Conservation (phyloP, 1,140 invertebrate species). For the Diplogasteroides magnus region DNA sequence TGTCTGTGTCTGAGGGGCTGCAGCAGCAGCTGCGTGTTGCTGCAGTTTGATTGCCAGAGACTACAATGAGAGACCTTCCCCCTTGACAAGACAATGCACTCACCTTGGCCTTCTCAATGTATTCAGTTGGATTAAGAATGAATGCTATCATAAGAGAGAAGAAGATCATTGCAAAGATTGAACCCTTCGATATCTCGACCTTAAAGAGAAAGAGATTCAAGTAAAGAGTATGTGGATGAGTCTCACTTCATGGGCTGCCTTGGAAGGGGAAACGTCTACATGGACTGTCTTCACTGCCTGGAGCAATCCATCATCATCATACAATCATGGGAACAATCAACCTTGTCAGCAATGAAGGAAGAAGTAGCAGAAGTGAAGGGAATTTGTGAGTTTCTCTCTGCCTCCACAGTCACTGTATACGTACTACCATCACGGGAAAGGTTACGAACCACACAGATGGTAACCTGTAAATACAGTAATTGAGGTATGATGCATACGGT, state of each 20-base stretch:
- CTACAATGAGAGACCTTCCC: too few species aligned
- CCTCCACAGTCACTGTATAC: background rate
- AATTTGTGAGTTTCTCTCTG: background rate
- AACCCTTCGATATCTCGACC: background rate
- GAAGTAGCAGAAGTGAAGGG: background rate
- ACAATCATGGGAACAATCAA: too few species aligned
- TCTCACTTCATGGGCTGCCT: background rate
- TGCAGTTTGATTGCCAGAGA: too few species aligned
- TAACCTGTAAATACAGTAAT: background rate
- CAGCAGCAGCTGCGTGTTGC: too few species aligned
- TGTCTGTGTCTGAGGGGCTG: too few species aligned
- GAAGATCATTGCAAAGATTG: background rate
- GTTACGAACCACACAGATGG: background rate
- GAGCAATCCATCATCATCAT: too few species aligned
- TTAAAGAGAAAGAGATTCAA: too few species aligned
- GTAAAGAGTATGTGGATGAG: background rate
- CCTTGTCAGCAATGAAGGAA: too few species aligned
- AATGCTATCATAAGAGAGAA: background rate
- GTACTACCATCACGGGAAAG: background rate
- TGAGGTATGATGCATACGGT: background rate
- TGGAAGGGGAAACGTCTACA: background rate
- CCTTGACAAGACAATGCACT: too few species aligned
- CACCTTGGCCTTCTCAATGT: too few species aligned
- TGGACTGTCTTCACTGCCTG: background rate
- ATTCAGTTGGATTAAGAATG: background rate